These are phyloP conservation scores for Muscidifurax raptorellus DNA, from an alignment of 1,140 invertebrate genomes.

Conservation along the genomic window DNA sequence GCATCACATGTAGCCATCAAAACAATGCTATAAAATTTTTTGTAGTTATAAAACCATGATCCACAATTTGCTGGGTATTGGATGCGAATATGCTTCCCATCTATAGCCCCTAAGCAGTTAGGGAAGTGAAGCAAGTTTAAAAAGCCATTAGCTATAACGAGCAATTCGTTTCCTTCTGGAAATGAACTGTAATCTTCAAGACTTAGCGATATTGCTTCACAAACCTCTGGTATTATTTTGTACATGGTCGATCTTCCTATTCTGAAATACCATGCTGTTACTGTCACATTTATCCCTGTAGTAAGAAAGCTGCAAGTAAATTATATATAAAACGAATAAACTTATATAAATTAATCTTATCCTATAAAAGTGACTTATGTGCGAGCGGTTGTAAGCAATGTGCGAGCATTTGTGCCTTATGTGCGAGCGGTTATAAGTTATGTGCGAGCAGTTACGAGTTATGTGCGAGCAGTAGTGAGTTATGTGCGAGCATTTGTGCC, in stretches of 20 bases:
- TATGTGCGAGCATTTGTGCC: too few species aligned
- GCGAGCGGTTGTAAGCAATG: too few species aligned
- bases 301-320: too few species aligned
- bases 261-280: not conserved
- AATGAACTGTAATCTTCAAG: not conserved
- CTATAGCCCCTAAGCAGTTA: not conserved
- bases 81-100: not conserved
- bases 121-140: not conserved
- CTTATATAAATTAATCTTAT: too few species aligned
- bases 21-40: not conserved
- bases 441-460: too few species aligned
- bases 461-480: too few species aligned
- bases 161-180: not conserved
- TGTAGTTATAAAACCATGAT: not conserved
- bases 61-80: not conserved
- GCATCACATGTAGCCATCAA: too few species aligned
- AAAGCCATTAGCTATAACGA: not conserved
- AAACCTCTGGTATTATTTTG: not conserved
- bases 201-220: not conserved
- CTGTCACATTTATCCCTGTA: too few species aligned
- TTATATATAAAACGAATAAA: too few species aligned
- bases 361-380: too few species aligned
- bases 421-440: too few species aligned
- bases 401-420: too few species aligned
- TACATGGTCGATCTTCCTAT: not conserved